Evolutionary conservation across 2,888 invertebrate species (phyloP), one percentile per base, ranked within the genome.

Genomic region (Biston stratarius): DNA sequence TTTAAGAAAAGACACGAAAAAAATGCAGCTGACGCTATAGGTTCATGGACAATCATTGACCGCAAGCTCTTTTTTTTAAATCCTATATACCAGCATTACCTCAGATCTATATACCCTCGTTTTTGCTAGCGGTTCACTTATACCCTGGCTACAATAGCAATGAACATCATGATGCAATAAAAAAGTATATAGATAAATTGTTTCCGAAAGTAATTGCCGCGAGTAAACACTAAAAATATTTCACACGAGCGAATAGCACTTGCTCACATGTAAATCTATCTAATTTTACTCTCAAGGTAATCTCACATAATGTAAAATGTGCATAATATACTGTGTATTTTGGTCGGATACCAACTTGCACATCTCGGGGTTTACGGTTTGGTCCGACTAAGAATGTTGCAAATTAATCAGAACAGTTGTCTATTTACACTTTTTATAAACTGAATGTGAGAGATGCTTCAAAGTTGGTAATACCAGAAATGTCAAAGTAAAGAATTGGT

Each of bases 201-300:
- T 34, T 62, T 63, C 60, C 49, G 51, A 64, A 61, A 68, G 67
- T 64, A 45, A 64, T 62, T 63, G 38, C 60, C 69, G 61, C 45
- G 70, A 74, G 74, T 63, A 66, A 67, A 68, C 66, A 80, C 80
- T 78, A 79, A 80, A 85, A 79, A 82, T 80, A 82, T 79, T 79
- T 72, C 64, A 74, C 80, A 78, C 83, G 77, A 78, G 78, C 82
- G 64, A 73, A 74, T 74, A 83, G 76, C 80, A 81, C 77, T 80
- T 78, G 83, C 83, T 80, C 82, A 78, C 81, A 79, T 83, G 78
- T 82, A 83, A 79, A 76, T 81, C 81, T 83, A 79, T 86, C 87
- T 90, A 90, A 89, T 84, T 88, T 89, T 90, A 85, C 77, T 77
- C 80, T 79, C 89, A 89, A 90, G 90, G 90, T 82, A 83, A 88